These are phyloP conservation scores for Mugil cephalus DNA, from an alignment of 2,113 vertebrate species.

Conservation along the genomic window DNA sequence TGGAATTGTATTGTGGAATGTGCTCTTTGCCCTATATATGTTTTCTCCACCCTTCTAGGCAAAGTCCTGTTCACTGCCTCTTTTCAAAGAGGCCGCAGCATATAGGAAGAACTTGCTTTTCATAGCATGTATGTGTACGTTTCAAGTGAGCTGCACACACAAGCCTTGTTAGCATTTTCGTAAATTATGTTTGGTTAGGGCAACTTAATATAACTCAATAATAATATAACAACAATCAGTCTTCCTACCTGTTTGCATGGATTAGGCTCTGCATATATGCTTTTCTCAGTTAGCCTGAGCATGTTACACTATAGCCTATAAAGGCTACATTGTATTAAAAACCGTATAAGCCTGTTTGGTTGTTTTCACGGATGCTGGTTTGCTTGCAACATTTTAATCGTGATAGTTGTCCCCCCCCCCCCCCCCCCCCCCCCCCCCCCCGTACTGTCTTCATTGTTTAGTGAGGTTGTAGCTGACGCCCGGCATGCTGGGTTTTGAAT, in stretches of 20 bases:
- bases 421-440: not conserved
- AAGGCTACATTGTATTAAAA: too few species aligned
- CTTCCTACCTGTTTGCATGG: not conserved
- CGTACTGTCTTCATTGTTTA: slow-evolving; percentile 34
- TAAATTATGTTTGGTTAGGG: too few species aligned
- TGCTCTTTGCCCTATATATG: slow-evolving; percentile 81
- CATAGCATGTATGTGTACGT: too few species aligned
- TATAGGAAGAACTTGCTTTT: slow-evolving; percentile 1
- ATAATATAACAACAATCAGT: not conserved
- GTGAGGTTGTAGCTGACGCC: slow-evolving; percentile 31
- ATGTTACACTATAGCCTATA: slow-evolving; percentile 1
- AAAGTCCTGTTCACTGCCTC: slow-evolving; percentile 27
- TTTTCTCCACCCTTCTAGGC: slow-evolving; percentile 59
- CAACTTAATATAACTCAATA: too few species aligned
- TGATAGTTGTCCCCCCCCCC: not conserved
- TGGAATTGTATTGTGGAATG: slow-evolving; percentile 79
- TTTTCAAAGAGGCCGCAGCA: slow-evolving; percentile 13
- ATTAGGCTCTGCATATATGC: not conserved
- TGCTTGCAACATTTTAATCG: slow-evolving; percentile 41
- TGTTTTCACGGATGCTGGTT: slow-evolving; percentile 62
- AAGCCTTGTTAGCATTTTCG: too few species aligned
- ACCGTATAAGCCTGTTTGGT: slow-evolving; percentile 42
- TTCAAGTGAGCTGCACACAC: too few species aligned
- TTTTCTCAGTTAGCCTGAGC: not conserved
- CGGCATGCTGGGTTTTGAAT: slow-evolving; percentile 19